Base-by-base conservation (phyloP, 2,113 vertebrate species). In the Leptocoma aspasia region DNA sequence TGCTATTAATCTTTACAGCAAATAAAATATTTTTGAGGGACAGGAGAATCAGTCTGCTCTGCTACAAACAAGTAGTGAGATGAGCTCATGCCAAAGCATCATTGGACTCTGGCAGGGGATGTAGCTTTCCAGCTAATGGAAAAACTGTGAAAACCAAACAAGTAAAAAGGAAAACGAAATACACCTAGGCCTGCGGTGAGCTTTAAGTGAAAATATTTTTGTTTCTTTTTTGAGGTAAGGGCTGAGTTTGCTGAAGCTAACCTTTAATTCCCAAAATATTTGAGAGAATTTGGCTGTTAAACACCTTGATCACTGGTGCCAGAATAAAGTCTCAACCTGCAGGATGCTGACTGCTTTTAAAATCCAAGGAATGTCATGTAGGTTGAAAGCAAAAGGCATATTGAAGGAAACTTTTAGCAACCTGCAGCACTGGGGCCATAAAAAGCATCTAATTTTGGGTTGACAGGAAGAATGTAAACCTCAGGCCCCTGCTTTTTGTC, bases 191-290 rank as follows among this genome's bases (percentile, higher is more conserved):
- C 9, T 59, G 37, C 39, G 12, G 33, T 52, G 20, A 94, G 16
- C 66, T 94, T 92, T 92, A 64, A 82, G 22, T 65, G 33, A 94
- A 96, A 93, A 89, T n/a, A 79, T 42, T 61, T 86, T 82, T 73
- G 15, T 63, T 90, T 91, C 28, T 70, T 84, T 89, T 66, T 79
- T 47, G 41, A 82, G 42, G 44, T 80, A 87, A 72, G 39, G 28
- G 33, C 44, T 77, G 53, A 78, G 10, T 86, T 71, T 92, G 37
- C 64, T 81, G 49, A 96, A 93, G 31, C 50, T 73, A 70, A 52
- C 20, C 15, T 89, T 75, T 91, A 86, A 82, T 84, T 91, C 28
- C 41, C 72, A 27, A 81, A 93, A 88, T 53, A 75, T 82, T 78
- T 47, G 23, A 59, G 37, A 90, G 37, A 72, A 79, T 59, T 84